Evolutionary conservation across 2,113 vertebrate genomes (phyloP).

Genomic region (Macrotis lagotis): DNA sequence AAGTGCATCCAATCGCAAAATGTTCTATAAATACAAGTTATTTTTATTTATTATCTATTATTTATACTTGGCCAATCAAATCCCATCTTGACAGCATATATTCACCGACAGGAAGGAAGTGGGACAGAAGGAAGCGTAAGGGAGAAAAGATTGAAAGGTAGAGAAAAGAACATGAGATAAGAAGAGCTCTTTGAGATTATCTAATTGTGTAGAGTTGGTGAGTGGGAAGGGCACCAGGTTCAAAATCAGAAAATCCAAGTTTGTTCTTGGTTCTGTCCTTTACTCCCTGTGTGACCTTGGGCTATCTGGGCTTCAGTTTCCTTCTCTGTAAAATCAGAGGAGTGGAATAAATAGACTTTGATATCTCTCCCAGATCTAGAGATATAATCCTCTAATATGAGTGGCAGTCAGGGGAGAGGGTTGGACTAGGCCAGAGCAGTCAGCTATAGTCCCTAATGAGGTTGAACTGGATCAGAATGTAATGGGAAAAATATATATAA

Average conservation of each 20-base stretch:
- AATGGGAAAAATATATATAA: background rate
- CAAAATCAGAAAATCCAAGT: background rate
- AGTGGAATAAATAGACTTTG: background rate
- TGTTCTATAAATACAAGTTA: background rate
- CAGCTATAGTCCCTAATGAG: background rate
- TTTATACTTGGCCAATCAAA: conserved; percentile 29
- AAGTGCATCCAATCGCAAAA: background rate
- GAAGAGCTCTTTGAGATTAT: background rate
- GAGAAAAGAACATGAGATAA: background rate
- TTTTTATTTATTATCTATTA: background rate
- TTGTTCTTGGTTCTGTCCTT: background rate
- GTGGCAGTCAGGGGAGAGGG: background rate
- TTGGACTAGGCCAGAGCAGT: background rate
- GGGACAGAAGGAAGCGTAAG: background rate
- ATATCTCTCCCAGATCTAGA: background rate
- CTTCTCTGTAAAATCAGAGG: background rate
- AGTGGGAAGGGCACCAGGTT: background rate
- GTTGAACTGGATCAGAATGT: background rate
- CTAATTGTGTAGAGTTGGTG: background rate
- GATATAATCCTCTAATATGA: background rate
- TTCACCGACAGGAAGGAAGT: background rate
- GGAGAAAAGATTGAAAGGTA: background rate
- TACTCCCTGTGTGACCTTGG: background rate
- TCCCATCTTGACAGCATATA: background rate
- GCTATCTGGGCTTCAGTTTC: background rate